Percentiles rank a stretch among this genome's conserved stretches.
Evolutionary conservation across 2,888 invertebrate species (phyloP).

Genomic region (Dicroscelio sp.): DNA sequence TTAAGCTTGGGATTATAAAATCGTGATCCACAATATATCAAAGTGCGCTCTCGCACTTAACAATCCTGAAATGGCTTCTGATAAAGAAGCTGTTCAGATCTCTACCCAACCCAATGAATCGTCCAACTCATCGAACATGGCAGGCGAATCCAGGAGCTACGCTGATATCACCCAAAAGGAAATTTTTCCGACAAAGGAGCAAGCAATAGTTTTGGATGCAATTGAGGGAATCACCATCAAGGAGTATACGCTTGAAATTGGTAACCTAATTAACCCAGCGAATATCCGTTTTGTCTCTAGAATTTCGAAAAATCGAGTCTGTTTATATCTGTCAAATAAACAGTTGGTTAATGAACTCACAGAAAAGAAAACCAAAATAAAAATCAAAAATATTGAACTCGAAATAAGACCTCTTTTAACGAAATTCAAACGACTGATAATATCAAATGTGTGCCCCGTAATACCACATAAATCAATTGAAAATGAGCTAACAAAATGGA

Average conservation of each 20-base stretch:
- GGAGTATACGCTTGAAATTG: not conserved
- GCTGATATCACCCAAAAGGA: not conserved
- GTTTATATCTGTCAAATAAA: not conserved
- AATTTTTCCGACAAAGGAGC: not conserved
- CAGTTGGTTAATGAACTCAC: not conserved
- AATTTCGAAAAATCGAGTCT: slow-evolving; percentile 13
- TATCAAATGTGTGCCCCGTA: slow-evolving; percentile 85
- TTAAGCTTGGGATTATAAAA: not conserved
- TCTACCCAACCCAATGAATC: no score
- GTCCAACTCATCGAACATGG: no score
- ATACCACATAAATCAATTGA: slow-evolving; percentile 38
- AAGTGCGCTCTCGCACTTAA: no score
- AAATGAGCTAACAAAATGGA: not conserved
- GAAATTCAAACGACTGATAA: slow-evolving; percentile 38
- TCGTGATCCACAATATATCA: no score
- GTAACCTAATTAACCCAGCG: not conserved
- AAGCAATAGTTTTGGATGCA: slow-evolving; percentile 2
- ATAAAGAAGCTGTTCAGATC: not conserved
- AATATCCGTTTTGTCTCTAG: not conserved
- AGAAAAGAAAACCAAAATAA: slow-evolving; percentile 12
- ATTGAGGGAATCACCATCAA: not conserved
- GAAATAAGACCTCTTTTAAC: slow-evolving; percentile 44
- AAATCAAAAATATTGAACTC: not conserved
- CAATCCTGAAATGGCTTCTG: not conserved
- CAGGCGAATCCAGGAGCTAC: no score